phyloP scores from a whole-genome alignment of 1,140 invertebrate genomes.

The Drosophila melanica region DNA sequence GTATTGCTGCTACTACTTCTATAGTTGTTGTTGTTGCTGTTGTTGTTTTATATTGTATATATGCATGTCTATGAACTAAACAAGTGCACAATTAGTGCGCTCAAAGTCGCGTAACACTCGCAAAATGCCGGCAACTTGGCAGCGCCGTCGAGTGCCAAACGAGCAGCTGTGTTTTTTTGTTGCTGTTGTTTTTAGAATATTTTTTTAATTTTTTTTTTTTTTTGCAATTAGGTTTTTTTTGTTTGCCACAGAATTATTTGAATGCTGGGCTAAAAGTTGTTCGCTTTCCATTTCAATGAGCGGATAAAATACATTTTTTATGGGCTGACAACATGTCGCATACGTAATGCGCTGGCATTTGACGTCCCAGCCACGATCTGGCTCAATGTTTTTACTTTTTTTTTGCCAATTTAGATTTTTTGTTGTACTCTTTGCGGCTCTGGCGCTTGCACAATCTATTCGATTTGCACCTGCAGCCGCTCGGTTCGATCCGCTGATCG shows the following conservation, averaged over 20 bases:
- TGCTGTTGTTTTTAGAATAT: slow-evolving; percentile 19
- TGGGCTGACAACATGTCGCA: slow-evolving; percentile 52
- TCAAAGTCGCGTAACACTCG: slow-evolving; percentile 79
- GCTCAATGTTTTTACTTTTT: slow-evolving; percentile 6
- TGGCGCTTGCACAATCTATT: slow-evolving; percentile 42
- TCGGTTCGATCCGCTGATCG: slow-evolving; percentile 32
- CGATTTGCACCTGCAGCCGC: slow-evolving; percentile 40
- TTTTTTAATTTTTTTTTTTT: slow-evolving; percentile 62
- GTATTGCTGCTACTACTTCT: slow-evolving; percentile 24
- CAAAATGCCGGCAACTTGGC: slow-evolving; percentile 74
- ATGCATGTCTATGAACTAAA: slow-evolving; percentile 55
- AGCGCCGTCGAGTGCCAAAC: slow-evolving; percentile 51
- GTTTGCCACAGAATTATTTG: slow-evolving; percentile 28
- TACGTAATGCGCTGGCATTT: slow-evolving; percentile 38
- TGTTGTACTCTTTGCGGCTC: slow-evolving; percentile 7
- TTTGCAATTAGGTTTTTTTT: slow-evolving; percentile 47
- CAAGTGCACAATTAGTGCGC: slow-evolving; percentile 76
- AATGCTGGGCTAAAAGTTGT: slow-evolving; percentile 55
- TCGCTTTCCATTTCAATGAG: slow-evolving; percentile 74
- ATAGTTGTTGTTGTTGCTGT: slow-evolving; percentile 20
- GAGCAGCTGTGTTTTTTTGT: slow-evolving; percentile 43
- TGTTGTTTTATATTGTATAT: slow-evolving; percentile 17
- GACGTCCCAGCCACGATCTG: slow-evolving; percentile 35
- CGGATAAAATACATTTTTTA: slow-evolving; percentile 29
- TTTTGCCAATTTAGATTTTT: slow-evolving; percentile 14